Conservation (phyloP, 2,113 vertebrate genomes). For the Chamaea fasciata region DNA sequence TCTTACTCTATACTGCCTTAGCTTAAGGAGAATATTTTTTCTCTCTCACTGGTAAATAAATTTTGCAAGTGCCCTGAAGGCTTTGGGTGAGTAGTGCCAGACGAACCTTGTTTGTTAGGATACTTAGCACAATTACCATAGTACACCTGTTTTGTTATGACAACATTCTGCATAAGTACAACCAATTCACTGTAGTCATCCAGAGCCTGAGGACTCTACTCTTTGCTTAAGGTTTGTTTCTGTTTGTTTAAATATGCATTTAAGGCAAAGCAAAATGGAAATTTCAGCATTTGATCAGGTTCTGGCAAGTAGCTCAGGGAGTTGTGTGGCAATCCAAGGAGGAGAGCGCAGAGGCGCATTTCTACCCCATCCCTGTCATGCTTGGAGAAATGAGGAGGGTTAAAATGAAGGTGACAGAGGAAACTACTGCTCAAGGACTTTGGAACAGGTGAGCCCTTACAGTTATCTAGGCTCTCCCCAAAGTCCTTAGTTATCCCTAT, state of each 20-base stretch:
- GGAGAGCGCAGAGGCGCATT: not conserved
- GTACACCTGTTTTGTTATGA: constrained; percentile 24
- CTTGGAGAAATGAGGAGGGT: not conserved
- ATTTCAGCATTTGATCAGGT: not conserved
- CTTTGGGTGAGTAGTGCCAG: not conserved
- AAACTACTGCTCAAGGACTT: not conserved
- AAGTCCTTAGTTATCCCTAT: not conserved
- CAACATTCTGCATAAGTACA: not conserved
- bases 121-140: not conserved
- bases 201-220: not conserved
- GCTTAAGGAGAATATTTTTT: not conserved
- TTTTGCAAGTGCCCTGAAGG: not conserved
- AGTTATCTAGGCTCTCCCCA: not conserved
- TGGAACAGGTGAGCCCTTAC: not conserved
- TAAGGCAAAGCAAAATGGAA: not conserved
- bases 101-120: constrained; percentile 14
- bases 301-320: not conserved
- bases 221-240: not conserved
- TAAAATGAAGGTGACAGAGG: not conserved
- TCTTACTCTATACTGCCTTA: not conserved
- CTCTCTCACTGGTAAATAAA: not conserved
- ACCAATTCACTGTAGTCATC: not conserved
- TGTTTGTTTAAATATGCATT: not conserved
- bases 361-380: not conserved
- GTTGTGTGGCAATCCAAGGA: not conserved